These are phyloP conservation scores for Equus quagga DNA, from an alignment of 2,113 vertebrate genomes.

Conservation along the genomic window DNA sequence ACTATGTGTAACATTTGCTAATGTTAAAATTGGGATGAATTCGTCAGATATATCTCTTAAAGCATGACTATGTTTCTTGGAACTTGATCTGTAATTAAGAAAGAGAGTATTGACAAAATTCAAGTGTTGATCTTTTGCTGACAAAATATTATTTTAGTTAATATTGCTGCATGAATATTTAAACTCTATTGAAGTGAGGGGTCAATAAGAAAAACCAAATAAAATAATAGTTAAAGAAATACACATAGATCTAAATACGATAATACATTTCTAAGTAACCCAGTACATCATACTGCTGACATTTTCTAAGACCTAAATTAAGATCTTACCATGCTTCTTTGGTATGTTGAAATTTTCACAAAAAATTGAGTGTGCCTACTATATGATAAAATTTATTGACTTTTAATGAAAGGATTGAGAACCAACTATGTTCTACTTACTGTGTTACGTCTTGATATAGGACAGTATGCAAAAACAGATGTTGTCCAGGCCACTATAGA, in stretches of 20 bases:
- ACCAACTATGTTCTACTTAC: background rate
- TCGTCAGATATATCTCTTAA: background rate
- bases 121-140: conserved; percentile 30
- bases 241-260: background rate
- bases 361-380: background rate
- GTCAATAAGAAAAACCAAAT: background rate
- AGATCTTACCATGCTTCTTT: background rate
- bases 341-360: background rate
- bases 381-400: background rate
- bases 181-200: background rate
- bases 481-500: too few relatives aligned
- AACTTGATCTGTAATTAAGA: conserved; percentile 26
- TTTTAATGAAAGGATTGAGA: background rate
- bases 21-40: background rate
- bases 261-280: background rate
- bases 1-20: background rate
- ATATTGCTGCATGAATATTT: background rate
- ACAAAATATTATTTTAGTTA: conserved; percentile 60
- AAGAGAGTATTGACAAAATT: conserved; percentile 42
- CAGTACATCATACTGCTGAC: background rate
- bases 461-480: background rate
- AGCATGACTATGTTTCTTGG: background rate
- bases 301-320: background rate
- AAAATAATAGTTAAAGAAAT: background rate
- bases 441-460: background rate